phyloP scores from a whole-genome alignment of 2,888 invertebrate species.

The Invenusta paracnida region DNA sequence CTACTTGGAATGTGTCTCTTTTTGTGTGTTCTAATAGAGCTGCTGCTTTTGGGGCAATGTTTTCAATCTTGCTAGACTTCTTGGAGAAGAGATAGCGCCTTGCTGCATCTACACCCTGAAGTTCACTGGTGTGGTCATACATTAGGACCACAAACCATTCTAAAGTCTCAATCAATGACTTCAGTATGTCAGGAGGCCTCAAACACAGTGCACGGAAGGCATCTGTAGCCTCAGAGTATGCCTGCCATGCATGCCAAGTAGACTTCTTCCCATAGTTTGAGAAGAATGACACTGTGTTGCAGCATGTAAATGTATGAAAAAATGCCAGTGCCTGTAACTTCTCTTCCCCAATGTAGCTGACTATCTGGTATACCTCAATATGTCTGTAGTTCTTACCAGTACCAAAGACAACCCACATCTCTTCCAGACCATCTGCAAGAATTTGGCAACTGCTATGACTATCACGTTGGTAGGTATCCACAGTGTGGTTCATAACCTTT shows the following conservation, averaged over 20 bases:
- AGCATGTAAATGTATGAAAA: constrained; percentile 13
- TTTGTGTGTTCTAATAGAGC: constrained; percentile 19
- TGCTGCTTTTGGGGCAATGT: constrained; percentile 35
- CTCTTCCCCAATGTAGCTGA: not conserved
- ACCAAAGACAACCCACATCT: constrained; percentile 30
- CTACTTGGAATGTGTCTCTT: not conserved
- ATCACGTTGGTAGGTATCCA: constrained; percentile 4
- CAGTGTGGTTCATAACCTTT: not conserved
- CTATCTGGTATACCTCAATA: constrained; percentile 25
- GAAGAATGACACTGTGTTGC: not conserved
- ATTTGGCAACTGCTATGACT: constrained; percentile 20
- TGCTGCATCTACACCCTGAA: not conserved
- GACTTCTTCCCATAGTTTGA: not conserved
- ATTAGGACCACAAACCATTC: constrained; percentile 38
- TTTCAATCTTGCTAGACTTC: constrained; percentile 31
- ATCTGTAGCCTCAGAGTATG: constrained; percentile 4
- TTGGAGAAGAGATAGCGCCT: not conserved
- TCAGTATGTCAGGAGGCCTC: not conserved
- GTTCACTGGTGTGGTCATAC: constrained; percentile 34
- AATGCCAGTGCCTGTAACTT: not conserved
- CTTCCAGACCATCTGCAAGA: constrained; percentile 26
- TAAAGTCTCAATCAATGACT: constrained; percentile 10
- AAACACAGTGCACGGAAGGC: constrained; percentile 21
- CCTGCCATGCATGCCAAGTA: constrained; percentile 27
- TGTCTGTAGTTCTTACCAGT: constrained; percentile 30